phyloP scores from a whole-genome alignment of 2,888 invertebrate genomes.

The Machimus atricapillus region DNA sequence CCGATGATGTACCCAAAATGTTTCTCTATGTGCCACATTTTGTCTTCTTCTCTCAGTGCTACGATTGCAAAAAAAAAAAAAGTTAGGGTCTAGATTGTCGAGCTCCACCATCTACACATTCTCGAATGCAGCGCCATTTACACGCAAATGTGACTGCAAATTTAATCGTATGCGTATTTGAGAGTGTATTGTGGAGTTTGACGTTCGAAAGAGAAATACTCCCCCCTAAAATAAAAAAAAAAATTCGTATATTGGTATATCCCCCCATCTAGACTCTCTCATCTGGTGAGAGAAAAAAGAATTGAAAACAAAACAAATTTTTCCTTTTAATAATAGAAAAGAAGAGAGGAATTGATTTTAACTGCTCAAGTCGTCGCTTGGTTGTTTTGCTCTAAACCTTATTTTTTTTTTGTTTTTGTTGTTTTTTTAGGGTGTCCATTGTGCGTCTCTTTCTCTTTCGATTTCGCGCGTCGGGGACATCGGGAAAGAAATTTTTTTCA shows the following conservation, averaged over 20 bases:
- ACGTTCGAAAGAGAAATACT: not conserved
- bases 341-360: slow-evolving; percentile 47
- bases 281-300: not conserved
- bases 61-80: not conserved
- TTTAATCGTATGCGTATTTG: not conserved
- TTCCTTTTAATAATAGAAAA: slow-evolving; percentile 33
- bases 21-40: not conserved
- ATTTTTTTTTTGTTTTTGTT: not conserved
- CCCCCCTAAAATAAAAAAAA: not conserved
- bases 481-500: not conserved
- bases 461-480: not conserved
- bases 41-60: slow-evolving; percentile 2
- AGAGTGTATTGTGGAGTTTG: not conserved
- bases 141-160: not conserved
- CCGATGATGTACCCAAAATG: not conserved
- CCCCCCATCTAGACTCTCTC: not conserved
- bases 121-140: not conserved
- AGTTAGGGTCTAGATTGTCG: not conserved
- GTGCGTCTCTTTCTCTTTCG: not conserved
- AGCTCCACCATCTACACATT: not conserved
- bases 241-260: not conserved
- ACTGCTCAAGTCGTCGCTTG: slow-evolving; percentile 42
- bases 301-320: slow-evolving; percentile 36
- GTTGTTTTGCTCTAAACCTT: not conserved
- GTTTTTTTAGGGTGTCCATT: not conserved